A percentile compares a stretch with the other conserved stretches of the same genome.
Evolutionary conservation across 2,797 vertebrate genomes (phyloP).

Genomic region (Octomys mimax): DNA sequence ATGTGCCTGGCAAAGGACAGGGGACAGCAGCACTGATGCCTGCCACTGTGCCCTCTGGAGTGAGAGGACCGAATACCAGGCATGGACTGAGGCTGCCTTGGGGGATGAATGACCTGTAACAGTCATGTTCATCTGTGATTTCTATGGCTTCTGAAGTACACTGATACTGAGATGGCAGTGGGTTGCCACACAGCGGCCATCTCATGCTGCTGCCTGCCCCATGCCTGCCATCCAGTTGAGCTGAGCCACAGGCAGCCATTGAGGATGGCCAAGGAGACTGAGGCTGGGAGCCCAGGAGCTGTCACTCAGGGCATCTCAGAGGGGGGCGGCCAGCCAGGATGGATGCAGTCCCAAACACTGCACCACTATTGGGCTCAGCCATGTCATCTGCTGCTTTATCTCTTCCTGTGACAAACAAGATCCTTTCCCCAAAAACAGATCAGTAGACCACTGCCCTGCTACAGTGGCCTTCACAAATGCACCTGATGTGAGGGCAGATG

Average conservation of each 20-base stretch:
- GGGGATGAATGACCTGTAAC: no score
- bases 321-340: background rate
- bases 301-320: no score
- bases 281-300: background rate
- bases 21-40: background rate
- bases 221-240: fast-evolving
- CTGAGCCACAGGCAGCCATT: fast-evolving
- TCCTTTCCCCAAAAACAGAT: background rate
- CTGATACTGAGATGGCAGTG: background rate
- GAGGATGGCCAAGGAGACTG: background rate
- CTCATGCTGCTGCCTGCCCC: fast-evolving
- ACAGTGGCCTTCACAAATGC: background rate
- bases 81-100: no score
- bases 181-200: fast-evolving
- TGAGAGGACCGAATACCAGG: background rate
- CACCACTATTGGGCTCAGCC: fast-evolving
- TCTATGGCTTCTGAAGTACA: background rate
- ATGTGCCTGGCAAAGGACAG: no score
- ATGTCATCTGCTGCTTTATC: background rate
- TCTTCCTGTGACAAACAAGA: background rate
- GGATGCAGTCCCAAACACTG: background rate
- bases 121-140: background rate
- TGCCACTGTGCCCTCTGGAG: background rate
- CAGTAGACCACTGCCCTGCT: background rate
- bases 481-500: no score